A percentile compares a stretch with the other conserved stretches of the same genome.
Conservation (phyloP, 2,888 invertebrate genomes). For the Thymelicus acteon region DNA sequence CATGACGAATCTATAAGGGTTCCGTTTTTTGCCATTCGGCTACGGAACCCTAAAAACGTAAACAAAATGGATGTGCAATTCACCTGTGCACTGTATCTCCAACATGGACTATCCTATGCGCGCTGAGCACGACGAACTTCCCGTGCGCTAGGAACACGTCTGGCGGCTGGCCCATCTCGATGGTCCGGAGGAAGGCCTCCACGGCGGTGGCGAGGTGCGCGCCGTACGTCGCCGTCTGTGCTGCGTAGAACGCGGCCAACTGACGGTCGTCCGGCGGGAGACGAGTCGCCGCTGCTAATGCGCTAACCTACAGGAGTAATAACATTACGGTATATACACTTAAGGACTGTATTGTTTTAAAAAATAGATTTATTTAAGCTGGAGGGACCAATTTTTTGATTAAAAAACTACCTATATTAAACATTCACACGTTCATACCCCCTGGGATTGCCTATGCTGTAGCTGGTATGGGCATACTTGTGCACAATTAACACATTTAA, state of each 20-base stretch:
- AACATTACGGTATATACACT: neutral
- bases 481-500: too few species aligned
- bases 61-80: too few species aligned
- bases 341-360: too few species aligned
- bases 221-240: constrained; percentile 94
- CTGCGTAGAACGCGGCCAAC: constrained; percentile 93
- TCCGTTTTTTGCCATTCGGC: too few species aligned
- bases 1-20: too few species aligned
- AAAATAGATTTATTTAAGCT: too few species aligned
- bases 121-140: constrained; percentile 97
- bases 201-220: constrained; percentile 94
- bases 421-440: too few species aligned
- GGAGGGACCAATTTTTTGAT: too few species aligned
- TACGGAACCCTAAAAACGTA: too few species aligned
- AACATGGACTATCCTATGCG: constrained; percentile 96
- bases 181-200: constrained; percentile 95
- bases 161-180: constrained; percentile 97
- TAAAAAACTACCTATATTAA: too few species aligned
- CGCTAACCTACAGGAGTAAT: constrained; percentile 65
- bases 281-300: constrained; percentile 78
- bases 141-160: constrained; percentile 96
- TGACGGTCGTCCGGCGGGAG: constrained; percentile 92
- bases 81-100: constrained; percentile 94
- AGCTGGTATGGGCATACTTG: too few species aligned
- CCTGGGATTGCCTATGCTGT: too few species aligned